phyloP scores from a whole-genome alignment of 2,113 vertebrate genomes.

The Corythornis vintsioides region DNA sequence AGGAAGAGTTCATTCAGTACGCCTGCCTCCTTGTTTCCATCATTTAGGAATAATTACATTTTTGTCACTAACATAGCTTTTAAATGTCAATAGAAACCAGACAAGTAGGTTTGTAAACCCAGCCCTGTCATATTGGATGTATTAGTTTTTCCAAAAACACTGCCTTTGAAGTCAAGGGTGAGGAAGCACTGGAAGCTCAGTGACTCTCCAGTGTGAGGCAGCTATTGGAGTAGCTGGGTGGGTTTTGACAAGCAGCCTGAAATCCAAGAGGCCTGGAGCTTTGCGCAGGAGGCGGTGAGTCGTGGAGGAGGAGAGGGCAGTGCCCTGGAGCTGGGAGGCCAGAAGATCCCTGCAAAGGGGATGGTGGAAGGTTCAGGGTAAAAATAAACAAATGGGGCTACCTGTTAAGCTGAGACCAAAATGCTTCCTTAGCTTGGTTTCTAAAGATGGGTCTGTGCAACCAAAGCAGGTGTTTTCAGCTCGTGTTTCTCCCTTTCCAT shows the following conservation, averaged over 20 bases:
- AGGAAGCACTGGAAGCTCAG: constrained; percentile 39
- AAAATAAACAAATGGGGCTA: constrained; percentile 35
- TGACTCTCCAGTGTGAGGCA: constrained; percentile 33
- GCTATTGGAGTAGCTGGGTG: constrained; percentile 54
- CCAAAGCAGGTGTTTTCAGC: constrained; percentile 25
- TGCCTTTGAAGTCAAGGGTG: constrained; percentile 30
- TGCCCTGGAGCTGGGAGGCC: neutral
- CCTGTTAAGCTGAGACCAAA: constrained; percentile 6
- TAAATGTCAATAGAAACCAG: constrained; percentile 70
- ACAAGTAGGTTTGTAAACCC: constrained; percentile 36
- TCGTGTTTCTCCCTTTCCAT: neutral
- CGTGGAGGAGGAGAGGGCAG: constrained; percentile 5
- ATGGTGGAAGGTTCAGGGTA: constrained; percentile 30
- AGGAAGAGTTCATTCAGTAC: constrained; percentile 63
- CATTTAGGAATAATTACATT: constrained; percentile 64
- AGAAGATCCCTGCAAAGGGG: constrained; percentile 35
- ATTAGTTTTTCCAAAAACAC: constrained; percentile 52
- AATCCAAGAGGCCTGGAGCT: constrained; percentile 27
- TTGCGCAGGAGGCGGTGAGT: neutral
- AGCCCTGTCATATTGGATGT: constrained; percentile 33
- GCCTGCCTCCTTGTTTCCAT: constrained; percentile 51
- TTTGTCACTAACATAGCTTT: constrained; percentile 68
- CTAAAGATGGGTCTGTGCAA: neutral
- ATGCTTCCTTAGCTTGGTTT: constrained; percentile 10
- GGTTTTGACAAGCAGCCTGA: constrained; percentile 26